These are phyloP conservation scores for Eledona agricola DNA, from an alignment of 2,888 invertebrate species.

Conservation along the genomic window DNA sequence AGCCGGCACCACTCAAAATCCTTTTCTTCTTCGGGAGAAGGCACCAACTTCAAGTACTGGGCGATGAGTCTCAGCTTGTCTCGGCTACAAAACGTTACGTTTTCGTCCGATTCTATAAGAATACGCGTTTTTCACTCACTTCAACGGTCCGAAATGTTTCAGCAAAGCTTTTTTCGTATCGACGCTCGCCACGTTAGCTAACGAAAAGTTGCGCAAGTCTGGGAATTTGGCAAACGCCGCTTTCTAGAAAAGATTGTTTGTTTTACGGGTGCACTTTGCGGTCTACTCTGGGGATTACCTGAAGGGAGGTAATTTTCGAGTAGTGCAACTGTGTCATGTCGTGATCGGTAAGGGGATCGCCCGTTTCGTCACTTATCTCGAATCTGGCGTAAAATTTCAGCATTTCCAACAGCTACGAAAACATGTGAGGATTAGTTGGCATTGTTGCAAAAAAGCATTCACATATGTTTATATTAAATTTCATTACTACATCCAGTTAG, in stretches of 20 bases:
- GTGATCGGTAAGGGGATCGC: slow-evolving; percentile 91
- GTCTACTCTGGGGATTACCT: slow-evolving; percentile 72
- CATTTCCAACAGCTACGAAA: slow-evolving; percentile 84
- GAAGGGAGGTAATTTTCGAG: slow-evolving; percentile 88
- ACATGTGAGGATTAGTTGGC: too few species aligned
- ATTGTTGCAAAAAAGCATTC: too few species aligned
- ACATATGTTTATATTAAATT: too few species aligned
- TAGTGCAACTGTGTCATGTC: slow-evolving; percentile 96
- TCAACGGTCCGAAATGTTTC: slow-evolving; percentile 84
- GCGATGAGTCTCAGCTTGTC: slow-evolving; percentile 86
- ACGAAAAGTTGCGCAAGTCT: slow-evolving; percentile 83
- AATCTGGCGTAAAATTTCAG: slow-evolving; percentile 96
- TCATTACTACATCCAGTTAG: too few species aligned
- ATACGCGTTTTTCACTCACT: too few species aligned
- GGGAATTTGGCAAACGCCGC: slow-evolving; percentile 93
- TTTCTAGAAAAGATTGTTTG: slow-evolving; percentile 72
- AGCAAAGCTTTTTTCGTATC: slow-evolving; percentile 85
- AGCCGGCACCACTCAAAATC: slow-evolving; percentile 79
- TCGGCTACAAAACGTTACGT: slow-evolving; percentile 66
- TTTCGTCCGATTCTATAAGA: too few species aligned
- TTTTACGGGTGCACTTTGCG: too few species aligned
- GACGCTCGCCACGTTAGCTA: slow-evolving; percentile 95
- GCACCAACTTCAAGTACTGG: slow-evolving; percentile 86
- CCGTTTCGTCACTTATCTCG: slow-evolving; percentile 96
- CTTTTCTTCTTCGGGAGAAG: slow-evolving; percentile 73